Evolutionary conservation across 2,888 invertebrate genomes (phyloP), one percentile per base, ranked within the genome.

Genomic region (Napeogenes sylphis): DNA sequence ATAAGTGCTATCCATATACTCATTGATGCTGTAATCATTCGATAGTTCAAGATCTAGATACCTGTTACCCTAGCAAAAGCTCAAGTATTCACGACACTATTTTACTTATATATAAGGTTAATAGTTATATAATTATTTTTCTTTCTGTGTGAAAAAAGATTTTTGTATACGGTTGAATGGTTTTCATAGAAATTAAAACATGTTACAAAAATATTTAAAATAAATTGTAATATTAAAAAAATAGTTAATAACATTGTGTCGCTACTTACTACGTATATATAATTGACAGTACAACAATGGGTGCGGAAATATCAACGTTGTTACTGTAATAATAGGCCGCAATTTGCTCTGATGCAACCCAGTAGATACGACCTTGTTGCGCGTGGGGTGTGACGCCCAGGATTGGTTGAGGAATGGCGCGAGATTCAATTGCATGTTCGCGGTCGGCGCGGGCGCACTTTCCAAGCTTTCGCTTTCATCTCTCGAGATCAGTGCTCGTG

Each of bases 401-500:
- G 82, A 87, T 85, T 85, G 87, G 88, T 65, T 53, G 63, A 72
- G 70, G 62, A 59, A 73, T 70, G 83, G 87, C 86, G 89, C 79
- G 84, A 81, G 73, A 83, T 88, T 90, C 89, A 87, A 90, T 86
- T 82, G 83, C 75, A 69, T 73, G 70, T 73, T 75, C 71, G 79
- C 76, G 71, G 75, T 75, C 82, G 77, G 75, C 82, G 82, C 81
- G 79, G 68, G 82, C 85, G 84, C 88, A 90, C 87, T 87, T 85
- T 88, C 88, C 84, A 78, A 79, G 80, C 80, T 85, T 87, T 87
- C 85, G 81, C 86, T 88, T 87, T 88, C 85, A 76, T 83, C 79
- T 73, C 75, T 68, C 70, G 79, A 79, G 56, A 68, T 64, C 66
- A 82, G 83, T 83, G 81, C 79, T 81, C 77, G 80, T 71, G 68